A percentile compares a stretch with the other conserved stretches of the same genome.
phyloP scores from a whole-genome alignment of 2,113 vertebrate genomes.

The Calonectris borealis region DNA sequence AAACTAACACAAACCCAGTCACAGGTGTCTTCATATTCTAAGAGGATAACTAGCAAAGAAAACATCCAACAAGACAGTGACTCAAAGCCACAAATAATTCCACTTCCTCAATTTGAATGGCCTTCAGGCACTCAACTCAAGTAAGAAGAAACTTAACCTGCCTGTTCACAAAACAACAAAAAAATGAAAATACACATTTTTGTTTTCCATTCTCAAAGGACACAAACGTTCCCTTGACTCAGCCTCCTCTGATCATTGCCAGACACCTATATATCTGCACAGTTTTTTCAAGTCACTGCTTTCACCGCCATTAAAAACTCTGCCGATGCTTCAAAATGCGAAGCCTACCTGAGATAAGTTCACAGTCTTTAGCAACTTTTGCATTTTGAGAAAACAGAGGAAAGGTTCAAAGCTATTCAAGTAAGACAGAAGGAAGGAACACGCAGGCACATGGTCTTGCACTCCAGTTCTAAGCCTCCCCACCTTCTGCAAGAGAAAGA shows the following conservation, averaged over 20 bases:
- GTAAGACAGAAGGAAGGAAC: not conserved
- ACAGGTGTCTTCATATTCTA: not conserved
- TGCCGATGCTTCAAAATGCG: accelerated
- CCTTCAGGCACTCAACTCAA: constrained; percentile 23
- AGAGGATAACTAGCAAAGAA: constrained; percentile 33
- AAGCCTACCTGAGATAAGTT: not conserved
- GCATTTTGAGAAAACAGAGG: not conserved
- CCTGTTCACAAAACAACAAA: not conserved
- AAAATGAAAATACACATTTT: not conserved
- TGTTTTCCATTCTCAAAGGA: not conserved
- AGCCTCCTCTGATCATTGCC: not conserved
- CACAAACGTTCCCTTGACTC: not conserved
- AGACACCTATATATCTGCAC: not conserved
- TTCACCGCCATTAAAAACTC: not conserved
- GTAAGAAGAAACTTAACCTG: constrained; percentile 12
- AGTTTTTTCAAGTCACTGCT: not conserved
- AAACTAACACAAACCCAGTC: not conserved
- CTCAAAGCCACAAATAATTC: constrained; percentile 55
- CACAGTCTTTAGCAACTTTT: not conserved
- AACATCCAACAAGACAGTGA: constrained; percentile 37
- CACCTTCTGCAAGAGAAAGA: not conserved
- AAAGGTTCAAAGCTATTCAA: not conserved
- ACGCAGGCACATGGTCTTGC: not conserved
- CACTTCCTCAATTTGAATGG: constrained; percentile 32
- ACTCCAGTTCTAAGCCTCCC: not conserved